Evolutionary conservation across 2,113 vertebrate genomes (phyloP).

Genomic region (Grallaria varia): DNA sequence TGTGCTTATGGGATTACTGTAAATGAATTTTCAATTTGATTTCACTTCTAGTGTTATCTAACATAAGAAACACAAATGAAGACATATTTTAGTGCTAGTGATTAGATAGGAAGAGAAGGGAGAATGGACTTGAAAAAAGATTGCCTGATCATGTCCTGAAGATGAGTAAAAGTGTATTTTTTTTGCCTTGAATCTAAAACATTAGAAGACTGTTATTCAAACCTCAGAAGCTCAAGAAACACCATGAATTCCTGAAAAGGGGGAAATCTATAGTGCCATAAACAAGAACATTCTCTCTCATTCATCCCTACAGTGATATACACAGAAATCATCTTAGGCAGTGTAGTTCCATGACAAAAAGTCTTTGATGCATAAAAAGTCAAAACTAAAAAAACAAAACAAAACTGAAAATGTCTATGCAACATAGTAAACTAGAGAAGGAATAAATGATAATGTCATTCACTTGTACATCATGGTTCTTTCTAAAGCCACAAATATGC

Average conservation of each 20-base stretch:
- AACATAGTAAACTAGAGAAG: not conserved
- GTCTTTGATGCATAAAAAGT: not conserved
- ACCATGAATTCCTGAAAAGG: not conserved
- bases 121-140: not conserved
- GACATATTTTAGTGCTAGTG: not conserved
- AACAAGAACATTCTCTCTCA: not conserved
- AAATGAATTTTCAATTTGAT: not conserved
- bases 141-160: not conserved
- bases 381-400: not conserved
- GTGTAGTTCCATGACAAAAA: not conserved
- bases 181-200: not conserved
- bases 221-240: not conserved
- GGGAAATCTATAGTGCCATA: not conserved
- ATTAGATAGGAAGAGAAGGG: not conserved
- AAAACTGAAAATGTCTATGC: not conserved
- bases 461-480: not conserved
- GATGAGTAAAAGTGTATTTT: not conserved
- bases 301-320: not conserved
- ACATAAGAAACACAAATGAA: not conserved
- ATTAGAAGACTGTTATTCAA: not conserved
- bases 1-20: not conserved
- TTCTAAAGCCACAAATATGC: not conserved
- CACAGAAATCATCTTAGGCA: not conserved
- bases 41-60: not conserved
- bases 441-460: not conserved